Evolutionary conservation across 92 coral and sea anemone genomes (phyloP), one percentile per base, ranked within the genome.

Genomic region (Epizoanthus rinbou): DNA sequence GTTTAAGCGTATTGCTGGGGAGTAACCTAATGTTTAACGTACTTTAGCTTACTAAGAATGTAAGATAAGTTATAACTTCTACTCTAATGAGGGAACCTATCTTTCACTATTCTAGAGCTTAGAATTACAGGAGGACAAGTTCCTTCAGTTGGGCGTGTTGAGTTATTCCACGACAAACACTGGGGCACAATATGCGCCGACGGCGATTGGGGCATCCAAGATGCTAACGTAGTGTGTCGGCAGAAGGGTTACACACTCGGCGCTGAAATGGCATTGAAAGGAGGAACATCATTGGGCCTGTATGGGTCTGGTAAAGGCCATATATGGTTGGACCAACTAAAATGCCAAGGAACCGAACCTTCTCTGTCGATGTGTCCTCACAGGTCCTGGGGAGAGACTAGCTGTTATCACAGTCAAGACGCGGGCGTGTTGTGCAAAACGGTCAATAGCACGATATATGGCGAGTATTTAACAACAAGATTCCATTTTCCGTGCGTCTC

Each of bases 191-290:
- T 85, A 9, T 85, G 88, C 45, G 8, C n/a, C 14, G 17, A 62
- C 31, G 0, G 1, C 59, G 16, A 23, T 0, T 85, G 85, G 85
- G 54, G 67, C 14, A 18, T 65, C 3, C 25, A 10, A 14, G 85
- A 53, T 4, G 84, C 88, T 43, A 35, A 75, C 33, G 88, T 85
- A 45, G 79, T 76, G 52, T 85, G 88, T 39, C 85, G 88, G 1
- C 83, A 64, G 78, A 67, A 76, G 10, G 84, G 78, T 14, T 85
- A 76, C 53, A 28, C 25, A n/a, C 43, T 67, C 0, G 73, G 73
- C n/a, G 73, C 73, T 35, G 73, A 67, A 67, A 67, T 67, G 73
- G 73, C 73, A 24, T 18, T 67, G 35, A 4, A 2, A 2, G 7
- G 16, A 3, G 73, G 73, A 41, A n/a, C n/a, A n/a, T n/a, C n/a